Percentiles rank a stretch among this genome's conserved stretches.
Evolutionary conservation across 1,140 invertebrate species (phyloP).

Genomic region (Halesus radiatus): DNA sequence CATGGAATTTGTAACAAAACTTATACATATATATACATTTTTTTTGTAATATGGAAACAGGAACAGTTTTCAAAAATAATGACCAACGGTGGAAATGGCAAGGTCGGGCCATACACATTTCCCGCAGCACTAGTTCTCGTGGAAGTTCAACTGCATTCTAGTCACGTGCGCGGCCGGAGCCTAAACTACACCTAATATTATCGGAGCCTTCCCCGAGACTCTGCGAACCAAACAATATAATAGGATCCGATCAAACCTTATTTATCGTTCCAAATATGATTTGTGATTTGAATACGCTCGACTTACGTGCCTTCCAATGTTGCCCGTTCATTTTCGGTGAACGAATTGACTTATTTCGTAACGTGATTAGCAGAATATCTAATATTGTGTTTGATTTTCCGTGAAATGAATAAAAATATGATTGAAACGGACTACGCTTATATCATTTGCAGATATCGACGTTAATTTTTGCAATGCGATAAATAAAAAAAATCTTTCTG

Average conservation of each 20-base stretch:
- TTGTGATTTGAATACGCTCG: slow-evolving; percentile 54
- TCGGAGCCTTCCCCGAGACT: slow-evolving; percentile 39
- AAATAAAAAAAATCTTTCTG: too few relatives aligned
- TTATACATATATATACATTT: too few relatives aligned
- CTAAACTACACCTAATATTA: slow-evolving; percentile 53
- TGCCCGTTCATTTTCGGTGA: slow-evolving; percentile 40
- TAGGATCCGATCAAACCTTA: slow-evolving; percentile 52
- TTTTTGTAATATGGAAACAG: too few relatives aligned
- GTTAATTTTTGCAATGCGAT: too few relatives aligned
- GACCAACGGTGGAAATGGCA: neutral
- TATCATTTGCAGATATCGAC: too few relatives aligned
- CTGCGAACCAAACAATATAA: slow-evolving; percentile 51
- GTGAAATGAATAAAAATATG: too few relatives aligned
- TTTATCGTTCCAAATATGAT: slow-evolving; percentile 54
- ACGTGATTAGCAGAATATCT: too few relatives aligned
- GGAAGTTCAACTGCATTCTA: slow-evolving; percentile 33
- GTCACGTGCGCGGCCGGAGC: slow-evolving; percentile 44
- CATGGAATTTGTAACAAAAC: too few relatives aligned
- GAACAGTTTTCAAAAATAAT: too few relatives aligned
- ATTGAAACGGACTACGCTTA: too few relatives aligned
- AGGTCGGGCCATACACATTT: slow-evolving; percentile 32
- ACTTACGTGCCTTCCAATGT: slow-evolving; percentile 45
- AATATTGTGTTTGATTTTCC: too few relatives aligned
- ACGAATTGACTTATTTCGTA: slow-evolving; percentile 31
- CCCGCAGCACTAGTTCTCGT: slow-evolving; percentile 27